phyloP scores from a whole-genome alignment of 1,140 invertebrate genomes.

The Pollicipes pollicipes region DNA sequence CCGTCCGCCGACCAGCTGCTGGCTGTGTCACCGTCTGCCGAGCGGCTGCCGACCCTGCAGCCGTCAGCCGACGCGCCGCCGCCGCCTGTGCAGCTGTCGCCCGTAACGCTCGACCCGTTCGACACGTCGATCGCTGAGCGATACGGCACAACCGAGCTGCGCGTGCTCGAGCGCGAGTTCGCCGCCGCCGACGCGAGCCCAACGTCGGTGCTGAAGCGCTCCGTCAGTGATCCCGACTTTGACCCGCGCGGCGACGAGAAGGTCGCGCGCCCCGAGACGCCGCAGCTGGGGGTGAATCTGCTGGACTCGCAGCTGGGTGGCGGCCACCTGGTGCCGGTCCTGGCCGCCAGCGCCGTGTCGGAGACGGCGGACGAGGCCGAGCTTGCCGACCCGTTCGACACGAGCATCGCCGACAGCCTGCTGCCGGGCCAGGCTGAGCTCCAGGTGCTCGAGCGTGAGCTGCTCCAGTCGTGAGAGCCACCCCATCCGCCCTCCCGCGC shows the following conservation, averaged over 20 bases:
- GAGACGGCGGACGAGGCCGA: conserved; percentile 10
- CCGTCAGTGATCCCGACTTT: not conserved
- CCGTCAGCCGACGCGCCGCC: not conserved
- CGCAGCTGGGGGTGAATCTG: not conserved
- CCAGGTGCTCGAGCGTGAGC: conserved; percentile 19
- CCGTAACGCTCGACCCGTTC: conserved; percentile 47
- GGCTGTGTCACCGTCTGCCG: not conserved
- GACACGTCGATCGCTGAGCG: conserved; percentile 54
- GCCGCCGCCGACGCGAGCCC: not conserved
- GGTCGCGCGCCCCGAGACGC: not conserved
- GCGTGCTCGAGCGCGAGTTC: conserved; percentile 15
- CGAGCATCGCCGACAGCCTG: conserved; percentile 21
- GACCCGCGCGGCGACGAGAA: not conserved
- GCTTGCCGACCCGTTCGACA: conserved; percentile 26
- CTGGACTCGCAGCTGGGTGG: not conserved
- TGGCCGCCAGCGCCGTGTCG: not conserved
- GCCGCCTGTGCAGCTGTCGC: not conserved
- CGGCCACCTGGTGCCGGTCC: too few relatives aligned
- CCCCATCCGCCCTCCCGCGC: conserved; percentile 15
- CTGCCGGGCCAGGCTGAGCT: conserved; percentile 20
- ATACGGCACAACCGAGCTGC: conserved; percentile 16
- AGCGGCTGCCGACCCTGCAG: not conserved
- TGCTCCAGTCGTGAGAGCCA: conserved; percentile 16
- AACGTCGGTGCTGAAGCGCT: not conserved
- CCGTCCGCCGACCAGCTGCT: not conserved